A percentile compares a stretch with the other conserved stretches of the same genome.
Conservation (phyloP, 1,140 invertebrate species). For the Hermetia illucens region DNA sequence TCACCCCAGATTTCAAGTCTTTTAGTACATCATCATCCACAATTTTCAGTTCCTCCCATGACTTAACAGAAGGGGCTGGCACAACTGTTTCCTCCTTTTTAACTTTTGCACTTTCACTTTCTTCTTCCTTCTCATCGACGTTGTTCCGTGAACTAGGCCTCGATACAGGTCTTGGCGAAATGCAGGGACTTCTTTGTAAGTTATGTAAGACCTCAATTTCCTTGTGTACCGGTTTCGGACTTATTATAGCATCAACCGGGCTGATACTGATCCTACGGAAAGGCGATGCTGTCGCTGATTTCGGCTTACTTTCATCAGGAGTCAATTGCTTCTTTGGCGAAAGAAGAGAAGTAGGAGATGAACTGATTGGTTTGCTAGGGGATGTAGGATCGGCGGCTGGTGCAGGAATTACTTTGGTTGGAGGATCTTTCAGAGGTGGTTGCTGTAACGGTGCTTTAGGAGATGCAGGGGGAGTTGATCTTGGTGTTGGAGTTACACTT, state of each 20-base stretch:
- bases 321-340: not conserved
- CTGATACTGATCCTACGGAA: conserved; percentile 17
- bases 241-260: conserved; percentile 34
- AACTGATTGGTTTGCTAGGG: not conserved
- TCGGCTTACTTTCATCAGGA: conserved; percentile 1
- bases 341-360: not conserved
- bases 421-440: not conserved
- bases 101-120: not conserved
- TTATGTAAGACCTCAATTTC: conserved; percentile 48
- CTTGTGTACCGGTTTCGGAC: conserved; percentile 36
- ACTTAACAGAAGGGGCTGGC: conserved; percentile 15
- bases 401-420: conserved; percentile 1
- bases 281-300: conserved; percentile 20
- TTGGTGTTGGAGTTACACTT: not conserved
- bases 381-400: not conserved
- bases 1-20: conserved; percentile 39
- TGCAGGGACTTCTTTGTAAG: conserved; percentile 35
- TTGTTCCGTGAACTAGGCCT: conserved; percentile 4
- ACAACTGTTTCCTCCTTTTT: conserved; percentile 3
- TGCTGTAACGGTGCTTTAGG: not conserved
- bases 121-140: not conserved
- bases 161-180: conserved; percentile 28
- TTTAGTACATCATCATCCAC: conserved; percentile 34
- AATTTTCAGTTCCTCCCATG: conserved; percentile 38
- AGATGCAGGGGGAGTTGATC: no score